These are phyloP conservation scores for Chascanopsetta lugubris DNA, from an alignment of 2,113 vertebrate species.

Conservation along the genomic window DNA sequence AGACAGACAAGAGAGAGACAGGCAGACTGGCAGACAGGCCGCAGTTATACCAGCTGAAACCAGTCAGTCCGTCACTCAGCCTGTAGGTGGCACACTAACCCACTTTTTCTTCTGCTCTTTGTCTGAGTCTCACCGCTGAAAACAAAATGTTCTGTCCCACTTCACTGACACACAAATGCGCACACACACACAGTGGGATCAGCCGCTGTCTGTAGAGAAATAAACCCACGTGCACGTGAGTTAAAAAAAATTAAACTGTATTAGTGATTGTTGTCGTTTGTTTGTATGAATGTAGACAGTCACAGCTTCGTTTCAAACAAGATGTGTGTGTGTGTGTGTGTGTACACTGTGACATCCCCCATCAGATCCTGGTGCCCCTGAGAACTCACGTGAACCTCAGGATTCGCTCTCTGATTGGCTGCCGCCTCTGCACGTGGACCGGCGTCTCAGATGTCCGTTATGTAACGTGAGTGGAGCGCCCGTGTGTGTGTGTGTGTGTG, in stretches of 20 bases:
- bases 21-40: slow-evolving; percentile 22
- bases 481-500: not conserved
- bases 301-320: no score
- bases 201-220: no score
- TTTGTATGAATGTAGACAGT: not conserved
- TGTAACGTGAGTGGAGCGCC: slow-evolving; percentile 36
- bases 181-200: no score
- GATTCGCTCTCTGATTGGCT: slow-evolving; percentile 47
- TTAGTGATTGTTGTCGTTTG: no score
- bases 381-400: slow-evolving; percentile 50
- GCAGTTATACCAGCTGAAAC: slow-evolving; percentile 6
- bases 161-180: no score
- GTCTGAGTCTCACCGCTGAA: slow-evolving; percentile 5
- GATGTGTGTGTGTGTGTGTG: not conserved
- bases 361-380: slow-evolving; percentile 11
- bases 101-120: slow-evolving; percentile 37
- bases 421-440: slow-evolving; percentile 61
- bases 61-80: slow-evolving; percentile 42
- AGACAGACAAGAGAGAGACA: no score
- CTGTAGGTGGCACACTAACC: slow-evolving; percentile 78
- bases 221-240: no score
- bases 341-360: not conserved
- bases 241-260: no score
- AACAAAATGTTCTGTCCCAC: slow-evolving; percentile 19
- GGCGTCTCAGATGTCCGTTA: slow-evolving; percentile 40